Base-by-base conservation (phyloP, 2,888 invertebrate genomes). In the Acrobasis suavella region DNA sequence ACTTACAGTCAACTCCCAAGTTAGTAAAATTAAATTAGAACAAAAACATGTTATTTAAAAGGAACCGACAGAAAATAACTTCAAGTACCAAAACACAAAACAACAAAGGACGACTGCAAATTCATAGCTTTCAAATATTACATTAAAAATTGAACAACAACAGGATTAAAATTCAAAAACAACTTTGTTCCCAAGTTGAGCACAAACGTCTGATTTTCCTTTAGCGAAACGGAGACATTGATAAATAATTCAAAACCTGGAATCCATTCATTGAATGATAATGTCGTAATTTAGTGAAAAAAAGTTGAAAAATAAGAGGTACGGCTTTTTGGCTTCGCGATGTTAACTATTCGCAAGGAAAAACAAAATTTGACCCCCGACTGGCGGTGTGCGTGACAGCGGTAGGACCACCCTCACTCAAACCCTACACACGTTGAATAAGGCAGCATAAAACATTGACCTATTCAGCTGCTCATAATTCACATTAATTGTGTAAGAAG, bases 191-290 rank as follows among this genome's bases (percentile, higher is more conserved):
- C 46, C 46, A 46, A 46, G 46, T 46, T 46, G 46, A n/a, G 10
- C 46, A 14, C 46, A 46, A 46, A 46, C n/a, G 46, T 14, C 46
- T 46, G 46, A 46, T 46, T 46, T 46, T 46, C n/a, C 46, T 46
- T 14, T 46, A 14, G 6, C 14, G 14, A 46, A n/a, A n/a, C 32
- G 32, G 38, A n/a, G 32, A 32, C 52, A n/a, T 52, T 52, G 37
- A 54, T 54, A 54, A 54, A 54, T 54, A 54, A 38, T 54, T 54
- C 54, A 54, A 38, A 54, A 9, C 54, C 38, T 38, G 7, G 54
- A 32, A 54, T 51, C 51, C 51, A 51, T 54, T 54, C 54, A 54
- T 54, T 54, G 54, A 54, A 54, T 38, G 54, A 54, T 54, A 54
- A 54, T 54, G 54, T 5, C 9, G 38, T 32, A 54, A 54, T 54